These are phyloP conservation scores for Hyperoplus lanceolatus DNA, from an alignment of 2,797 vertebrate species.

Conservation along the genomic window DNA sequence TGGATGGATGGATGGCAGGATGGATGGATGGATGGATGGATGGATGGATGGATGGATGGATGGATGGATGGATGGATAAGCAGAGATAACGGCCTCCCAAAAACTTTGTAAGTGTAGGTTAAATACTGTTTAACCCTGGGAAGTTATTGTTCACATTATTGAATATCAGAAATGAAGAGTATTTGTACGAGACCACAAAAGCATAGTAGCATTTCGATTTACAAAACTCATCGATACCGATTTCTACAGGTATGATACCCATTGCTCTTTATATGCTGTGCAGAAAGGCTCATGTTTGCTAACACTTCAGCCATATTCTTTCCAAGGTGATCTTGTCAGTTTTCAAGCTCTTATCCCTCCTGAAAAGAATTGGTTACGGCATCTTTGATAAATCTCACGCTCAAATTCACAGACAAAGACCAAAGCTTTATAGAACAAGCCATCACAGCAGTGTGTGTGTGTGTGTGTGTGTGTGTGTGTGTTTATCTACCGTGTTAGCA, in stretches of 20 bases:
- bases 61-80: too few species aligned
- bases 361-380: not conserved
- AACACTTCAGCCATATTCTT: not conserved
- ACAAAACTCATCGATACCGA: not conserved
- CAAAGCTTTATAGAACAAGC: constrained; percentile 33
- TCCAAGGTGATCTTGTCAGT: not conserved
- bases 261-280: not conserved
- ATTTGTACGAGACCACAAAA: not conserved
- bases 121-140: too few species aligned
- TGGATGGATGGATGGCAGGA: too few species aligned
- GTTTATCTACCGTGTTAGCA: constrained; percentile 12
- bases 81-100: too few species aligned
- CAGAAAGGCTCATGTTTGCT: not conserved
- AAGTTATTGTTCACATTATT: not conserved
- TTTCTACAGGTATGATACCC: not conserved
- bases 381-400: constrained; percentile 21
- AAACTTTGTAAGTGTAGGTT: too few species aligned
- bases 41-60: too few species aligned
- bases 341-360: not conserved
- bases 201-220: not conserved
- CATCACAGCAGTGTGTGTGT: constrained; percentile 16
- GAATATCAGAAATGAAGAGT: not conserved
- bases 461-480: not conserved
- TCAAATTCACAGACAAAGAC: constrained; percentile 17
- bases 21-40: not conserved